phyloP scores from a whole-genome alignment of 2,888 invertebrate genomes.

The Eupelmus urozonus region DNA sequence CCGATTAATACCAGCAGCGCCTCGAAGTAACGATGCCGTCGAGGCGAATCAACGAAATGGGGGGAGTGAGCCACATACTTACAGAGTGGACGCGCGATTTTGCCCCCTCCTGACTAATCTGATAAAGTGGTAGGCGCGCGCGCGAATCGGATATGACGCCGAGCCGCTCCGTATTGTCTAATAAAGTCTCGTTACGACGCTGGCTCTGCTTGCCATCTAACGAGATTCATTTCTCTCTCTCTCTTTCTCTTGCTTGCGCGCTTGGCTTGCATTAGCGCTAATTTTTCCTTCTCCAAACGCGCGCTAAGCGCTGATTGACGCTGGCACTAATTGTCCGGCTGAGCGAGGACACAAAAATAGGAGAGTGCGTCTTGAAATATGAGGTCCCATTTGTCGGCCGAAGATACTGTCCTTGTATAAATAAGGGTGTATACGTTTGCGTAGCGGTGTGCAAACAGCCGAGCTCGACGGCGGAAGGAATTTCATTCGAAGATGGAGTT shows the following conservation, averaged over 20 bases:
- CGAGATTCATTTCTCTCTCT: constrained; percentile 30
- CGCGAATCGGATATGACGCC: constrained; percentile 69
- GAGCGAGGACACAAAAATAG: constrained; percentile 24
- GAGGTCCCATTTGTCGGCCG: constrained; percentile 21
- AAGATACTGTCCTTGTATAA: neutral
- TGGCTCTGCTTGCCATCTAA: neutral
- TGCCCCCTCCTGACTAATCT: constrained; percentile 70
- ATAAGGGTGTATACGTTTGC: no score
- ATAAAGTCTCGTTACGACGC: constrained; percentile 66
- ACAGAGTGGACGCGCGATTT: constrained; percentile 59
- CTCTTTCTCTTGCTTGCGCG: neutral
- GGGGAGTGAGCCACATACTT: neutral
- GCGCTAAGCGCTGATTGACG: constrained; percentile 37
- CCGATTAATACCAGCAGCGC: constrained; percentile 63
- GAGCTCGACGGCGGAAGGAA: no score
- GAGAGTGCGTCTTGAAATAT: constrained; percentile 14
- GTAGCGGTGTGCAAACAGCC: no score
- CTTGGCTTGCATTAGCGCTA: constrained; percentile 28
- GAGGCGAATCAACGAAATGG: constrained; percentile 68
- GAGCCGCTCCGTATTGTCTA: constrained; percentile 68
- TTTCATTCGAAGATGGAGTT: neutral
- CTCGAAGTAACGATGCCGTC: constrained; percentile 64
- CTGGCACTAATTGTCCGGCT: constrained; percentile 38
- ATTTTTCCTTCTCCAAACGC: constrained; percentile 49
- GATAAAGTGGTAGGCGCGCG: constrained; percentile 70